These are phyloP conservation scores for Phortica okadai DNA, from an alignment of 2,888 invertebrate genomes.

Conservation along the genomic window DNA sequence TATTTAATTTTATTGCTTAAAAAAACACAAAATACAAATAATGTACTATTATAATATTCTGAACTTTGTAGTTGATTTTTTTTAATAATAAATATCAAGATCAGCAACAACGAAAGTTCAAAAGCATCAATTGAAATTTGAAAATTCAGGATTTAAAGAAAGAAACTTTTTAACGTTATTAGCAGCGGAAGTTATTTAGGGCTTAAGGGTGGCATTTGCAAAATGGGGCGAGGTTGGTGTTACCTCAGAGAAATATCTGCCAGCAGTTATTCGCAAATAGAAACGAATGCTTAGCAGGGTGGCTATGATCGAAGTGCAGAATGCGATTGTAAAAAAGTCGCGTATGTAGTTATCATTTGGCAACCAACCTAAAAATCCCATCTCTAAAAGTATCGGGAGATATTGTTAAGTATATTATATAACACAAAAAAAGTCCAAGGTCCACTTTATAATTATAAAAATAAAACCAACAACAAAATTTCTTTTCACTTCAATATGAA, in stretches of 20 bases:
- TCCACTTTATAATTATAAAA: too few species aligned
- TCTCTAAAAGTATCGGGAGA: conserved; percentile 55
- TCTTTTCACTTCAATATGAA: too few species aligned
- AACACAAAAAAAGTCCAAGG: background rate
- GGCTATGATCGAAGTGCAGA: conserved; percentile 65
- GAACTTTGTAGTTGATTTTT: too few species aligned
- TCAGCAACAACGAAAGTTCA: too few species aligned
- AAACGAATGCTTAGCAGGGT: conserved; percentile 71
- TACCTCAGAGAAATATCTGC: conserved; percentile 73
- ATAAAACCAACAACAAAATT: too few species aligned
- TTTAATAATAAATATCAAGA: too few species aligned
- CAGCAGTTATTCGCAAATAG: conserved; percentile 72
- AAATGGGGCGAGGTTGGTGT: conserved; percentile 43
- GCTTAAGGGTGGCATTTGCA: background rate
- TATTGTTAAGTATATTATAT: conserved; percentile 1
- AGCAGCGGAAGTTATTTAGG: background rate
- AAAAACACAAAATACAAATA: too few species aligned
- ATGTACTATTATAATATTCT: too few species aligned
- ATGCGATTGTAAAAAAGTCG: conserved; percentile 64
- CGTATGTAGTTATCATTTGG: conserved; percentile 66
- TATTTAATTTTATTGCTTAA: too few species aligned
- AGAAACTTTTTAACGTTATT: background rate
- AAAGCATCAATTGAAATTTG: too few species aligned
- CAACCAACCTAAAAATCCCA: conserved; percentile 68
- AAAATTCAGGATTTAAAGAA: too few species aligned